phyloP scores from a whole-genome alignment of 2,797 vertebrate species.

The Pseudochirops corinnae region DNA sequence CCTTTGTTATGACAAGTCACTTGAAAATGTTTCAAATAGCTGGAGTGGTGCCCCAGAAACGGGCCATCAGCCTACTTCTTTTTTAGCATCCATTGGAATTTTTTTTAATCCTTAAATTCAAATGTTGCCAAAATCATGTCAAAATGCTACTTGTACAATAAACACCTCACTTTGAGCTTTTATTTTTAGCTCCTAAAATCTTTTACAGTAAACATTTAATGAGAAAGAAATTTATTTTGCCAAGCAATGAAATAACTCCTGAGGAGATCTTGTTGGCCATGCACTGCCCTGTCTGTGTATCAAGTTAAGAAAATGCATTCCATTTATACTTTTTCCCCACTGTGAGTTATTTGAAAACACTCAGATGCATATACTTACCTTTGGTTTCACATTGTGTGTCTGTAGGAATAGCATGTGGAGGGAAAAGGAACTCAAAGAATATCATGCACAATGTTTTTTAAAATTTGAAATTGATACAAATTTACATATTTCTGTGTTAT shows the following conservation, averaged over 20 bases:
- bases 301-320: neutral
- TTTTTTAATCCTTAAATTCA: neutral
- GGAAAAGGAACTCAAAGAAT: neutral
- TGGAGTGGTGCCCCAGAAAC: neutral
- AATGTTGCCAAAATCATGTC: neutral
- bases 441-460: neutral
- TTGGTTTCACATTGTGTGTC: neutral
- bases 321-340: neutral
- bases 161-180: neutral
- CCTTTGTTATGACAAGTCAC: slow-evolving; percentile 3
- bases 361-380: neutral
- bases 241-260: neutral
- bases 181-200: neutral
- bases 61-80: neutral
- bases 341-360: neutral
- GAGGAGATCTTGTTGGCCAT: neutral
- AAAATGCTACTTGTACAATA: neutral
- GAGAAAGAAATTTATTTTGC: slow-evolving; percentile 11
- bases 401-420: neutral
- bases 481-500: neutral
- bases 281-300: neutral
- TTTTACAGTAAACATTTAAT: slow-evolving; percentile 23
- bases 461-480: neutral
- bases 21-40: neutral
- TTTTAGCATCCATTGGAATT: neutral